Evolutionary conservation across 2,888 invertebrate species (phyloP).

Genomic region (Drosophila aldrichi): DNA sequence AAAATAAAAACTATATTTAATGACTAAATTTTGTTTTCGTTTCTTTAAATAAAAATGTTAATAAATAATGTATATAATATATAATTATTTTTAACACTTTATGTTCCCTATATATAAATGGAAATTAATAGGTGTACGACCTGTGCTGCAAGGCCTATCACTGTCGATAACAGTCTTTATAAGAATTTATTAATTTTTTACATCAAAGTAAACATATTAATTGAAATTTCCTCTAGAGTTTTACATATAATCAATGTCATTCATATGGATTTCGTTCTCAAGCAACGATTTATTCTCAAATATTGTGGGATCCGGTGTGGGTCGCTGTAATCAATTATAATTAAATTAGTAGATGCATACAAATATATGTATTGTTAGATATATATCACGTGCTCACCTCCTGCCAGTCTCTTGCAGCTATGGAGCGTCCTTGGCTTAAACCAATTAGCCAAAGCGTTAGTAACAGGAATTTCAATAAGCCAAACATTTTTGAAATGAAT

Average conservation of each 20-base stretch:
- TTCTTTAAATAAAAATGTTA: too few species aligned
- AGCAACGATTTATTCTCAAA: slow-evolving; percentile 38
- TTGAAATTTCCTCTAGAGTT: not conserved
- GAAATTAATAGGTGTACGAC: not conserved
- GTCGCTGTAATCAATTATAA: slow-evolving; percentile 7
- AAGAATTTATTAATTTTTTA: not conserved
- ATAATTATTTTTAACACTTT: too few species aligned
- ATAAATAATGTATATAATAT: too few species aligned
- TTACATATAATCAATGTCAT: slow-evolving; percentile 23
- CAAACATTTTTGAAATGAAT: slow-evolving; percentile 50
- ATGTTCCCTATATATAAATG: not conserved
- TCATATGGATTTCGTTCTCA: slow-evolving; percentile 30
- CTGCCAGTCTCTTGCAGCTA: slow-evolving; percentile 22
- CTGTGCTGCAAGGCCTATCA: not conserved
- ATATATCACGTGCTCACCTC: slow-evolving; percentile 24
- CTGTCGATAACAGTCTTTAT: not conserved
- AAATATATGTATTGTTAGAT: not conserved
- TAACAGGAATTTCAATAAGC: slow-evolving; percentile 35
- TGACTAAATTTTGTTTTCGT: too few species aligned
- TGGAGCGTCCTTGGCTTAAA: slow-evolving; percentile 55
- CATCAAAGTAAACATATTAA: not conserved
- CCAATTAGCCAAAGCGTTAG: slow-evolving; percentile 46
- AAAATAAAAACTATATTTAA: not conserved
- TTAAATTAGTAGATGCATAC: not conserved
- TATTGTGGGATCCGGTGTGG: slow-evolving; percentile 58